Evolutionary conservation across 2,888 invertebrate genomes (phyloP), one percentile per base, ranked within the genome.

Genomic region (Rotaria macrura): DNA sequence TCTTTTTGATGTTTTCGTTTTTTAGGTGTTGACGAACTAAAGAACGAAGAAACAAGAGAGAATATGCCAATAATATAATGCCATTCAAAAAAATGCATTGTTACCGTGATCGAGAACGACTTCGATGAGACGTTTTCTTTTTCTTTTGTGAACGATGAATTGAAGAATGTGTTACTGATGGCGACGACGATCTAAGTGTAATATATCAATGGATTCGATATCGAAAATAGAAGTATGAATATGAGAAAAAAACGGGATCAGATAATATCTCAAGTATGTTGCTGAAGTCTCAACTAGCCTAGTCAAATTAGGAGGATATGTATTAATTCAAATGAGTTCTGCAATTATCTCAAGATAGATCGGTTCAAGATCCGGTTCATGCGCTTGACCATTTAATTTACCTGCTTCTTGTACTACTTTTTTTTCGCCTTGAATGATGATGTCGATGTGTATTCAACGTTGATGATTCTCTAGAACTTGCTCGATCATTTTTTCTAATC

Each of bases 371-470:
- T n/a, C n/a, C n/a, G 23, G 4, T 5, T 25, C 25, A 55, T 55
- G 5, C 9, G 10, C 23, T 23, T 25, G 9, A 55, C 23, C 9
- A 25, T n/a, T 55, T 5, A 55, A 40, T 79, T 79, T 79, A 79
- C 43, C 43, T 79, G 79, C 79, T 79, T 79, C 79, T 79, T 43
- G 43, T 79, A 79, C 79, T 43, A 79, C 79, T 79, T 79, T n/a
- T 40, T 43, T n/a, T 40, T 43, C 79, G 20, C 25, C 79, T 79
- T 0, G 43, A 43, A n/a, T 34, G 79, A 79, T 43, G 79, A 43
- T 79, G 34, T 65, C 65, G 65, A 65, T 65, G 65, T 14, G 34
- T 12, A 79, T 79, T 79, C 25, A 79, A 10, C 43, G 79, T 79
- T 40, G 79, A 79, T 43, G 79, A 79, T 79, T 79, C 79, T 79